Evolutionary conservation across 2,888 invertebrate genomes (phyloP).

Genomic region (Sarcophaga rosellei): DNA sequence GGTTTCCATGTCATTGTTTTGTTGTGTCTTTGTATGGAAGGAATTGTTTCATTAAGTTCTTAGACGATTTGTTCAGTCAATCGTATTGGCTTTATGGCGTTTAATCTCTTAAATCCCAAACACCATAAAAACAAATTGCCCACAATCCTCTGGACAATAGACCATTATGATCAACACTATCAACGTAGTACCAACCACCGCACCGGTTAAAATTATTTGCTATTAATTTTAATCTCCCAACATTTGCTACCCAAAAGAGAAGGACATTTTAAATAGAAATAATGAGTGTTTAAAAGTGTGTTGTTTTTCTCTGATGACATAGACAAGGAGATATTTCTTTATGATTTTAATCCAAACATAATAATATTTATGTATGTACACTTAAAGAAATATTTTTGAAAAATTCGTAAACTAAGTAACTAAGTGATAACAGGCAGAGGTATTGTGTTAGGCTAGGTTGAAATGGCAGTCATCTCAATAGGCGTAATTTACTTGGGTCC

Average conservation of each 20-base stretch:
- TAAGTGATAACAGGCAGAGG: too few species aligned
- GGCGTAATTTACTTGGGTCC: too few species aligned
- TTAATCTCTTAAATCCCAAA: constrained; percentile 80
- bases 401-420: too few species aligned
- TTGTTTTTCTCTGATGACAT: not conserved
- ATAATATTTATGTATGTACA: not conserved
- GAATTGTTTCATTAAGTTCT: constrained; percentile 47
- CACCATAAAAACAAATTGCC: constrained; percentile 76
- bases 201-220: constrained; percentile 32
- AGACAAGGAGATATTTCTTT: not conserved
- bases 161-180: not conserved
- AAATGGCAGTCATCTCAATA: too few species aligned
- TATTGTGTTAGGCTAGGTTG: too few species aligned
- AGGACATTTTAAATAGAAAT: not conserved
- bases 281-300: constrained; percentile 48
- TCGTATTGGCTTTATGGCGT: constrained; percentile 73
- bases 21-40: constrained; percentile 38
- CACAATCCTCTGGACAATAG: constrained; percentile 65
- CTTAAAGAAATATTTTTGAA: not conserved
- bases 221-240: constrained; percentile 13
- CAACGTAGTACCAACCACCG: not conserved
- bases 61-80: constrained; percentile 71
- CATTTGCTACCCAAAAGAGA: constrained; percentile 11
- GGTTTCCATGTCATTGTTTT: constrained; percentile 55
- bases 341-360: constrained; percentile 18